phyloP scores from a whole-genome alignment of 2,113 vertebrate genomes.

The Bubo scandiacus region DNA sequence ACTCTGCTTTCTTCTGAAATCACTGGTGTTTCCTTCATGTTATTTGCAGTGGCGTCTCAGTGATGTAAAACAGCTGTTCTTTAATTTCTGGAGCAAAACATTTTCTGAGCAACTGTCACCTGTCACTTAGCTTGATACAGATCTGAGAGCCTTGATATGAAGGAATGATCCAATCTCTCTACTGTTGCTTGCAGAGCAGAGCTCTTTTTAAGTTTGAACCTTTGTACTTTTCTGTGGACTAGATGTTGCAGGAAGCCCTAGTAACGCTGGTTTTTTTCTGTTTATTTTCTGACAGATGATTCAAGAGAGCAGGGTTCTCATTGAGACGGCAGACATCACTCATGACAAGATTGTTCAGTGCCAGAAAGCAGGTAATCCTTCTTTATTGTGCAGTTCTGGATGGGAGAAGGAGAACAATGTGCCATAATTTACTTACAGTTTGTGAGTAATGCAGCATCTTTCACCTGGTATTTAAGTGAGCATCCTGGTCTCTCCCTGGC shows the following conservation, averaged over 20 bases:
- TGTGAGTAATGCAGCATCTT: background rate
- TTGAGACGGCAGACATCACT: constrained; percentile 86
- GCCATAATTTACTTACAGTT: background rate
- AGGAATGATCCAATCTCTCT: background rate
- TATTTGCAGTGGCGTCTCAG: background rate
- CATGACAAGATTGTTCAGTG: constrained; percentile 91
- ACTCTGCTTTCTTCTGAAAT: background rate
- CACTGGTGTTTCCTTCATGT: background rate
- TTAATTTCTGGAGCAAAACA: background rate
- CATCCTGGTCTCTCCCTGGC: background rate
- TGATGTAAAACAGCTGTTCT: background rate
- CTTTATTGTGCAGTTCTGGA: background rate
- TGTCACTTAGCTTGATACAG: background rate
- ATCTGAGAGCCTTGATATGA: background rate
- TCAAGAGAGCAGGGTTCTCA: constrained; percentile 88
- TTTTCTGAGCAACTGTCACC: background rate
- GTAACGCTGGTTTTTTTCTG: background rate
- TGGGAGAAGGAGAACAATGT: background rate
- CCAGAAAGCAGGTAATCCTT: constrained; percentile 84
- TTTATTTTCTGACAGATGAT: constrained; percentile 85
- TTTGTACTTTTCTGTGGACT: background rate
- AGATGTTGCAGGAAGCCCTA: background rate
- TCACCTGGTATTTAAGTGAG: background rate
- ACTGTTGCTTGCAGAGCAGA: background rate
- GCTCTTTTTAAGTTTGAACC: background rate